Conservation (phyloP, 1,140 invertebrate genomes). For the Brachionus manjavacas region DNA sequence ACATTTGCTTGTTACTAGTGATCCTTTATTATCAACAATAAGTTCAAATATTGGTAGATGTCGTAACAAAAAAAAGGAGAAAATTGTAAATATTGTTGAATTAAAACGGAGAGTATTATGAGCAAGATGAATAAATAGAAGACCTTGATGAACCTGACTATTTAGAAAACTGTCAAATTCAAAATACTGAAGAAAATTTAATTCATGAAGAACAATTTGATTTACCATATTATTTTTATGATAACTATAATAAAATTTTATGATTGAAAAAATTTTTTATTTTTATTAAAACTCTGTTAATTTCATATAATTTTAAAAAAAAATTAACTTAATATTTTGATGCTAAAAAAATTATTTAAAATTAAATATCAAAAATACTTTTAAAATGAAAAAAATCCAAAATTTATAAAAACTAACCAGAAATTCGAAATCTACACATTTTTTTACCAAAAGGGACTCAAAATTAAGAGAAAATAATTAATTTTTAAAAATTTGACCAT, state of each 20-base stretch:
- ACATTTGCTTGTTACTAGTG: conserved; percentile 1
- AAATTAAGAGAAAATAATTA: conserved; percentile 17
- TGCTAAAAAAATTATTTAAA: not conserved
- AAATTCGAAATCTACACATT: conserved; percentile 3
- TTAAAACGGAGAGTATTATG: not conserved
- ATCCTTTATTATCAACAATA: not conserved
- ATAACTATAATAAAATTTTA: conserved; percentile 8
- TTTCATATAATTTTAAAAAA: not conserved
- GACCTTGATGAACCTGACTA: not conserved
- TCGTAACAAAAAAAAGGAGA: not conserved
- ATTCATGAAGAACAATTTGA: not conserved
- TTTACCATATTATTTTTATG: conserved; percentile 6
- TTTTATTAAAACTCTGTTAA: not conserved
- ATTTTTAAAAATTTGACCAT: conserved; percentile 6
- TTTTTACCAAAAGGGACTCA: not conserved
- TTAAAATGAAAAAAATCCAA: conserved; percentile 5
- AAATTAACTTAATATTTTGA: not conserved
- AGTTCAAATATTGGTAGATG: not conserved
- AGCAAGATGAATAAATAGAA: not conserved
- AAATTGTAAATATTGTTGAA: not conserved
- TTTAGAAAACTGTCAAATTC: not conserved
- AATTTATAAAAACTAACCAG: not conserved
- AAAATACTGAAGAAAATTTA: not conserved
- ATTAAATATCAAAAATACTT: not conserved
- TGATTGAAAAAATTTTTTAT: not conserved